A percentile compares a stretch with the other conserved stretches of the same genome.
Conservation (phyloP, 2,113 vertebrate species). For the Tachysurus vachellii region DNA sequence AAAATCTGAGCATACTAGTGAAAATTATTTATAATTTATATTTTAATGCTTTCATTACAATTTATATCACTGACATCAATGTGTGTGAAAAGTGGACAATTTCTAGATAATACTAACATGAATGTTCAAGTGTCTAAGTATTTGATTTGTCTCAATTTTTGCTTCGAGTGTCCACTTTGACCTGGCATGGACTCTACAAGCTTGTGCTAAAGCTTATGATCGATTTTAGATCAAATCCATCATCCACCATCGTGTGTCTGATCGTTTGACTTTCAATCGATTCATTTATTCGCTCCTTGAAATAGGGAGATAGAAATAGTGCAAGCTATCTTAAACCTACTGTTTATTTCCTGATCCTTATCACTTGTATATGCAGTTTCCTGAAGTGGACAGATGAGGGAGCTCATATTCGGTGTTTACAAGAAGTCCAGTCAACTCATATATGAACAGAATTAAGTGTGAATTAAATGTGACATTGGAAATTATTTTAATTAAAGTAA, state of each 20-base stretch:
- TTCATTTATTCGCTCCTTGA: too few relatives aligned
- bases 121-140: neutral
- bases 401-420: conserved; percentile 56
- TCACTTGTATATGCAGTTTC: conserved; percentile 3
- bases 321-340: too few relatives aligned
- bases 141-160: neutral
- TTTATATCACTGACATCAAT: too few relatives aligned
- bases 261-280: too few relatives aligned
- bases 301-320: too few relatives aligned
- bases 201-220: neutral
- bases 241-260: neutral
- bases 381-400: conserved; percentile 48
- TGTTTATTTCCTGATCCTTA: neutral
- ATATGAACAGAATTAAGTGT: neutral
- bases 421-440: neutral
- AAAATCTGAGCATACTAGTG: neutral
- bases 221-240: neutral
- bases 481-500: neutral
- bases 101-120: neutral
- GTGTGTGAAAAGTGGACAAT: neutral
- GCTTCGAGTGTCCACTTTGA: neutral
- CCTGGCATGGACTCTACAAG: neutral
- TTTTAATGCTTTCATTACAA: neutral
- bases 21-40: neutral
- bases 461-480: too few relatives aligned